A percentile compares a stretch with the other conserved stretches of the same genome.
phyloP scores from a whole-genome alignment of 2,888 invertebrate genomes.

The Lucinisca nassula region DNA sequence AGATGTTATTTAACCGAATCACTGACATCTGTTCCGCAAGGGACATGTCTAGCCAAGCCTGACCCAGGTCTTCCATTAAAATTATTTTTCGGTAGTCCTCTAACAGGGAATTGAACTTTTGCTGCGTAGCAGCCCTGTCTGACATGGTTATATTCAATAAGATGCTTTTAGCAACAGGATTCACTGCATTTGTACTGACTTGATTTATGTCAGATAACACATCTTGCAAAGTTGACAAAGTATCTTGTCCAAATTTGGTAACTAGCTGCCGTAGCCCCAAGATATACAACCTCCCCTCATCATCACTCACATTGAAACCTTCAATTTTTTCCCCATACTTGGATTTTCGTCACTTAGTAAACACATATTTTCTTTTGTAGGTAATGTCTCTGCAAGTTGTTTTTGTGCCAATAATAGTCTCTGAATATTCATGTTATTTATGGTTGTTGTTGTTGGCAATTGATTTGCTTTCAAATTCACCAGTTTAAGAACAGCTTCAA shows the following conservation, averaged over 20 bases:
- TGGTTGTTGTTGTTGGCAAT: conserved; percentile 53
- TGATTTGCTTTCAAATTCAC: conserved; percentile 41
- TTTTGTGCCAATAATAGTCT: conserved; percentile 53
- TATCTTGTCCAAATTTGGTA: conserved; percentile 53
- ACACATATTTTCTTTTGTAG: conserved; percentile 38
- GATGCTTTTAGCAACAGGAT: neutral
- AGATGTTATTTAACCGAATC: conserved; percentile 65
- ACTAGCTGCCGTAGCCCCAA: conserved; percentile 53
- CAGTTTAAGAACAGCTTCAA: conserved; percentile 48
- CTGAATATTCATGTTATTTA: conserved; percentile 59
- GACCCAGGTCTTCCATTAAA: conserved; percentile 41
- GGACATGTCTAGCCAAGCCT: conserved; percentile 56
- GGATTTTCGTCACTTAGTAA: conserved; percentile 61
- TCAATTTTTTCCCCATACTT: conserved; percentile 56
- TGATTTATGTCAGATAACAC: conserved; percentile 39
- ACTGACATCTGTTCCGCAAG: conserved; percentile 38
- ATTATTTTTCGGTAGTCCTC: conserved; percentile 34
- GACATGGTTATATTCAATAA: conserved; percentile 49
- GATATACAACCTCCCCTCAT: conserved; percentile 44
- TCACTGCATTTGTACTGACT: neutral
- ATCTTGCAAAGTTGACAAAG: conserved; percentile 38
- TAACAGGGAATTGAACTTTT: conserved; percentile 13
- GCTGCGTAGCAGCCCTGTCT: conserved; percentile 37
- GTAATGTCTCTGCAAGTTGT: conserved; percentile 57
- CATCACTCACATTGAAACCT: conserved; percentile 64